Percentiles rank a stretch among this genome's conserved stretches.
Conservation (phyloP, 2,797 vertebrate genomes). For the Rhinogobio ventralis region DNA sequence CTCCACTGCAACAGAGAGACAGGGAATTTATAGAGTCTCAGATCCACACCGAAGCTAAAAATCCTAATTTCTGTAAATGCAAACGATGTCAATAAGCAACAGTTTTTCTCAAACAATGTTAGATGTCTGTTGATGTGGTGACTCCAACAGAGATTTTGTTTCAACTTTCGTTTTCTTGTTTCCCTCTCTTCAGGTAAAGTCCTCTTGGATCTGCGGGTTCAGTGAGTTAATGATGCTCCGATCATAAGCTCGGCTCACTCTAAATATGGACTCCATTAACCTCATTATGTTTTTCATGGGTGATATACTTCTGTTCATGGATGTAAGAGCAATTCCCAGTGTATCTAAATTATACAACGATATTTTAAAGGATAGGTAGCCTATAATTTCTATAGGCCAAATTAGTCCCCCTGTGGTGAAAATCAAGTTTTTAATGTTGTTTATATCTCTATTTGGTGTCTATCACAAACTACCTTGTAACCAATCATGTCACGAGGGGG, state of each 20-base stretch:
- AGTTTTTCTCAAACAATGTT: neutral
- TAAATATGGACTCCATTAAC: slow-evolving; percentile 53
- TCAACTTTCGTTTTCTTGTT: too few species aligned
- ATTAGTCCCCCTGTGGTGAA: too few species aligned
- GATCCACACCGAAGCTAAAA: neutral
- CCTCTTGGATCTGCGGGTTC: slow-evolving; percentile 4
- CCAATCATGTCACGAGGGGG: too few species aligned
- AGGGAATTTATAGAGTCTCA: neutral
- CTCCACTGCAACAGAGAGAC: slow-evolving; percentile 7
- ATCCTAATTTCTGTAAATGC: neutral
- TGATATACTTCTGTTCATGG: slow-evolving; percentile 51
- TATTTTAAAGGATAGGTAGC: neutral
- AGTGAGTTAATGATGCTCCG: slow-evolving; percentile 37
- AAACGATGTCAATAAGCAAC: neutral
- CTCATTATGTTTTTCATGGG: slow-evolving; percentile 54
- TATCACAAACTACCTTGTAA: too few species aligned
- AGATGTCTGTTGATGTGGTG: neutral
- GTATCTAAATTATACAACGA: slow-evolving; percentile 16
- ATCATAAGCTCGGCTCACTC: slow-evolving; percentile 51
- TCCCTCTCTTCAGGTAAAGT: neutral
- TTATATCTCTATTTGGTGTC: too few species aligned
- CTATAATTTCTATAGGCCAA: neutral
- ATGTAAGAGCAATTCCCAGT: slow-evolving; percentile 34
- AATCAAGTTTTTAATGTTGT: too few species aligned
- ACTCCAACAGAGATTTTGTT: too few species aligned